phyloP scores from a whole-genome alignment of 2,888 invertebrate genomes.

The Dolomedes plantarius region DNA sequence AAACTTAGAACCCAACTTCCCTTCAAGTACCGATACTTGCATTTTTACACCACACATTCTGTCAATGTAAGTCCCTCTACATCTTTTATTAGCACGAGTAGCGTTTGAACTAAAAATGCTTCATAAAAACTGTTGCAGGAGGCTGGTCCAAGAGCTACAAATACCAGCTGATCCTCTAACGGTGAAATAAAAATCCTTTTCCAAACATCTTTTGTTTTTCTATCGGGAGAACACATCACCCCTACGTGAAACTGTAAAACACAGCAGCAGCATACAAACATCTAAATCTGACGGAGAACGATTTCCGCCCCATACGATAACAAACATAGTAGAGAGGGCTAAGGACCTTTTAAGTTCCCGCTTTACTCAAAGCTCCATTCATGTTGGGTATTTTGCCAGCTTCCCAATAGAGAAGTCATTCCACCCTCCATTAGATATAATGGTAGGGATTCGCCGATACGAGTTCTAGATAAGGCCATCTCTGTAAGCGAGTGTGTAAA shows the following conservation, averaged over 20 bases:
- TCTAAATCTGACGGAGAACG: conserved; percentile 26
- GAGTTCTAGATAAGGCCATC: neutral
- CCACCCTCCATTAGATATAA: neutral
- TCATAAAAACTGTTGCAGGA: too few relatives aligned
- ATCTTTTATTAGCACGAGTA: too few relatives aligned
- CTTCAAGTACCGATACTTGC: too few relatives aligned
- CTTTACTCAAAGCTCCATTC: conserved; percentile 24
- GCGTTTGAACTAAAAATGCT: too few relatives aligned
- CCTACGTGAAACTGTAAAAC: neutral
- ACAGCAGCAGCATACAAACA: conserved; percentile 18
- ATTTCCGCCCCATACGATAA: conserved; percentile 23
- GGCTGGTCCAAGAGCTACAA: neutral
- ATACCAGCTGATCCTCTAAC: neutral
- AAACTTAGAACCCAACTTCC: too few relatives aligned
- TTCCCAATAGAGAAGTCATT: neutral
- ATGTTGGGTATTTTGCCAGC: neutral
- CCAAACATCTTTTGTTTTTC: neutral
- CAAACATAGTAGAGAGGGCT: conserved; percentile 25
- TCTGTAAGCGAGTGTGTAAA: neutral
- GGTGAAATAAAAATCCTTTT: neutral
- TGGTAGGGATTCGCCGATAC: neutral
- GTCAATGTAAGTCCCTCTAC: too few relatives aligned
- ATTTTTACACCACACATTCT: too few relatives aligned
- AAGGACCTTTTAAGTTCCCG: conserved; percentile 32
- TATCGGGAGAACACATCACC: neutral